phyloP scores from a whole-genome alignment of 2,888 invertebrate genomes.

The Nephrocerus scutellatus region DNA sequence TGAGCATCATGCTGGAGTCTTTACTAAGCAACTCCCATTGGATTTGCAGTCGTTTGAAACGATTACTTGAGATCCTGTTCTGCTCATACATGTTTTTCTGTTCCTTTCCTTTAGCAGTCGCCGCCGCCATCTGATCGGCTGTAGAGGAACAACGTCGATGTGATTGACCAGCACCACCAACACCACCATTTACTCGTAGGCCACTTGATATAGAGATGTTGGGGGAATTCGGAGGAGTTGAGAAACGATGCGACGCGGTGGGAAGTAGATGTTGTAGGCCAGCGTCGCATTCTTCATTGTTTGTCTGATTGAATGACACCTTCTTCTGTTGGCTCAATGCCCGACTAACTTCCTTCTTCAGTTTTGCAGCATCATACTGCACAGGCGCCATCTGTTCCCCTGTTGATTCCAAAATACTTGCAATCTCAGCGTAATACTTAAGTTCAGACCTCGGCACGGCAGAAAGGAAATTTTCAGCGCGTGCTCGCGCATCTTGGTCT shows the following conservation, averaged over 20 bases:
- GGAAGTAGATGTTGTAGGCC: conserved; percentile 12
- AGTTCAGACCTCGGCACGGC: conserved; percentile 46
- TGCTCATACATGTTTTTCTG: conserved; percentile 37
- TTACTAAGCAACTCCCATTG: conserved; percentile 49
- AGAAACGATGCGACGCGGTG: conserved; percentile 38
- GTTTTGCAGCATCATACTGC: conserved; percentile 44
- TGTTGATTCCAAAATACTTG: conserved; percentile 43
- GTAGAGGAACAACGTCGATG: conserved; percentile 11
- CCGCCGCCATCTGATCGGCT: conserved; percentile 13
- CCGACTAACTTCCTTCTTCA: conserved; percentile 47
- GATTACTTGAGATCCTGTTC: conserved; percentile 46
- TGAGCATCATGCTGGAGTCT: conserved; percentile 42
- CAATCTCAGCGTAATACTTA: conserved; percentile 48
- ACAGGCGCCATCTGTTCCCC: conserved; percentile 33
- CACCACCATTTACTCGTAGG: conserved; percentile 20
- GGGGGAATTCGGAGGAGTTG: conserved; percentile 68
- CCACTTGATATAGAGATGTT: conserved; percentile 56
- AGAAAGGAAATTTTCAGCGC: conserved; percentile 45
- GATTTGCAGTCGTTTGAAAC: conserved; percentile 47
- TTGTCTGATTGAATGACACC: conserved; percentile 43
- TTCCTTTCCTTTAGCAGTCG: conserved; percentile 25
- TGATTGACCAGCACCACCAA: conserved; percentile 8
- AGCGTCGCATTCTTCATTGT: conserved; percentile 15
- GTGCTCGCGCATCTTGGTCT: conserved; percentile 43
- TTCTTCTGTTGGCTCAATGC: conserved; percentile 47